phyloP scores from a whole-genome alignment of 2,888 invertebrate species.

The Allacma fusca region DNA sequence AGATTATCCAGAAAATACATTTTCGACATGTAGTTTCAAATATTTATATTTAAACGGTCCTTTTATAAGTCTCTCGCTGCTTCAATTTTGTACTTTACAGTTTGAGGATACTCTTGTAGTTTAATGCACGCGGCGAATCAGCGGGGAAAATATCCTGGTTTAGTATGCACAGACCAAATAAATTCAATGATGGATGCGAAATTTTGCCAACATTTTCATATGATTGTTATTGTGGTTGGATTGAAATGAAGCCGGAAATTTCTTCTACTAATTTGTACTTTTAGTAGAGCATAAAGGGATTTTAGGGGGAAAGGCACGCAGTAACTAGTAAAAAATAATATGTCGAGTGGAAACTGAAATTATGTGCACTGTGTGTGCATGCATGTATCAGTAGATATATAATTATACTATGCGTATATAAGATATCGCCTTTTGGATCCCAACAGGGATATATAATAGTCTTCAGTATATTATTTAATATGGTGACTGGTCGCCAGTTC shows the following conservation, averaged over 20 bases:
- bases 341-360: not conserved
- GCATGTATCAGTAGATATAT: too few species aligned
- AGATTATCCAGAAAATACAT: too few species aligned
- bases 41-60: too few species aligned
- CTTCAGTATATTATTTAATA: conserved; percentile 7
- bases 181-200: not conserved
- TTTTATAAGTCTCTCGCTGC: too few species aligned
- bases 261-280: not conserved
- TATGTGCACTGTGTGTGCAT: not conserved
- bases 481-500: not conserved
- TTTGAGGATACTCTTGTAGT: too few species aligned
- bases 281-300: conserved; percentile 6
- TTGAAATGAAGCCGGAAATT: conserved; percentile 14
- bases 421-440: too few species aligned
- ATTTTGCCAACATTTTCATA: not conserved
- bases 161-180: not conserved
- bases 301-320: conserved; percentile 4
- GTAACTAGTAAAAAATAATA: not conserved
- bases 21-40: too few species aligned
- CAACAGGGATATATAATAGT: too few species aligned
- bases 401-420: too few species aligned
- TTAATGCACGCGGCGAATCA: too few species aligned
- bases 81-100: too few species aligned
- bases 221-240: not conserved
- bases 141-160: too few species aligned